Evolutionary conservation across 1,140 invertebrate species (phyloP).

Genomic region (Zaprionus nigranus): DNA sequence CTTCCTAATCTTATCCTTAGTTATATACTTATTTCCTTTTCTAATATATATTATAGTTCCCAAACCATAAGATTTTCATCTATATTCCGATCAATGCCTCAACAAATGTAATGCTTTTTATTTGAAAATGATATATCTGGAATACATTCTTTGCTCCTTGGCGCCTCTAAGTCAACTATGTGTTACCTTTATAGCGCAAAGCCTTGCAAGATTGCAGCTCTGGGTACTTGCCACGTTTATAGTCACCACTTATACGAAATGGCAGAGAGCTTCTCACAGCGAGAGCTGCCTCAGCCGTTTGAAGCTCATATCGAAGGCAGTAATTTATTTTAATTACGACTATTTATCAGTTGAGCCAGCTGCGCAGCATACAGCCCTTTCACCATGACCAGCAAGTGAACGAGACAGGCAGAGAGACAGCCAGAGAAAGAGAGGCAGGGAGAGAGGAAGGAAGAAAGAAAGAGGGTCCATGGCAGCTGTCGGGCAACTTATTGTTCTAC

Average conservation of each 20-base stretch:
- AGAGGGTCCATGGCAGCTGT: constrained; percentile 25
- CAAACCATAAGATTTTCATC: not conserved
- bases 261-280: constrained; percentile 3
- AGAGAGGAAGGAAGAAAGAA: not conserved
- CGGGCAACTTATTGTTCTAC: constrained; percentile 62
- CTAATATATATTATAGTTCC: no score
- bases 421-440: not conserved
- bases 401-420: not conserved
- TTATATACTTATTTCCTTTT: not conserved
- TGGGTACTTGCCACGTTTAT: not conserved
- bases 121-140: not conserved
- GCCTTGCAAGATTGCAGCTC: not conserved
- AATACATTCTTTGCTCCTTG: not conserved
- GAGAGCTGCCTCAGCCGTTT: constrained; percentile 7
- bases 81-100: not conserved
- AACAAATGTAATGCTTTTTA: not conserved
- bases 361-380: constrained; percentile 29
- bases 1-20: not conserved
- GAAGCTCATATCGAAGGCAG: constrained; percentile 29
- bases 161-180: not conserved
- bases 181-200: constrained; percentile 1
- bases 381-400: constrained; percentile 29
- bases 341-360: constrained; percentile 43
- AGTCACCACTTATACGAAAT: not conserved
- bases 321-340: constrained; percentile 50